A percentile compares a stretch with the other conserved stretches of the same genome.
These are phyloP conservation scores for Odontophorus gujanensis DNA, from an alignment of 2,113 vertebrate genomes.

Conservation along the genomic window DNA sequence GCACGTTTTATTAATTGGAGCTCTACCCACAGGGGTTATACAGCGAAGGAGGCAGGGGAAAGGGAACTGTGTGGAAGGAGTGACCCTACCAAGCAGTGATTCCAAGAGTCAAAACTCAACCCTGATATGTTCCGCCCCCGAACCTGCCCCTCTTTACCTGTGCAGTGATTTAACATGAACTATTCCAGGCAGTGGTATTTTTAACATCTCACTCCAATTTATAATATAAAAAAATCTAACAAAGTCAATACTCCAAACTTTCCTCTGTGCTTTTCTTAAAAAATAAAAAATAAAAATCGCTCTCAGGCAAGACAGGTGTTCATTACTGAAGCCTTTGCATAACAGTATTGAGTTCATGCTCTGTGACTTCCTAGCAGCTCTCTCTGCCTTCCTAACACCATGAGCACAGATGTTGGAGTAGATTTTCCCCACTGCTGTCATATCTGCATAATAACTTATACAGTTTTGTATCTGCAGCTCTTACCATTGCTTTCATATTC, in stretches of 20 bases:
- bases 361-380: conserved; percentile 22
- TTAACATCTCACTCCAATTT: conserved; percentile 66
- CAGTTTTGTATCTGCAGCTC: not conserved
- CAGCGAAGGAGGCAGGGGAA: not conserved
- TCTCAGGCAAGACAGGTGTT: conserved; percentile 58
- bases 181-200: conserved; percentile 62
- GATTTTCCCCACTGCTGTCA: conserved; percentile 25
- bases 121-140: not conserved
- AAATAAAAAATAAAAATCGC: conserved; percentile 6
- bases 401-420: not conserved
- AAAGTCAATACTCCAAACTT: conserved; percentile 61
- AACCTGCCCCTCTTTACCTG: conserved; percentile 18
- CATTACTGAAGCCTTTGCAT: conserved; percentile 41
- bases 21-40: conserved; percentile 34
- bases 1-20: conserved; percentile 71
- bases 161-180: conserved; percentile 39
- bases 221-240: not conserved
- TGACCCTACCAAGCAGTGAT: not conserved
- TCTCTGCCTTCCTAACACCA: not conserved
- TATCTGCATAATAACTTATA: not conserved
- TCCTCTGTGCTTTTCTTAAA: conserved; percentile 51
- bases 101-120: conserved; percentile 11
- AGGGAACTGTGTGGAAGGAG: not conserved
- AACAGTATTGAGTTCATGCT: conserved; percentile 13
- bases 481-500: not conserved